Conservation (phyloP, 2,113 vertebrate species). For the Zosterops pallidus region DNA sequence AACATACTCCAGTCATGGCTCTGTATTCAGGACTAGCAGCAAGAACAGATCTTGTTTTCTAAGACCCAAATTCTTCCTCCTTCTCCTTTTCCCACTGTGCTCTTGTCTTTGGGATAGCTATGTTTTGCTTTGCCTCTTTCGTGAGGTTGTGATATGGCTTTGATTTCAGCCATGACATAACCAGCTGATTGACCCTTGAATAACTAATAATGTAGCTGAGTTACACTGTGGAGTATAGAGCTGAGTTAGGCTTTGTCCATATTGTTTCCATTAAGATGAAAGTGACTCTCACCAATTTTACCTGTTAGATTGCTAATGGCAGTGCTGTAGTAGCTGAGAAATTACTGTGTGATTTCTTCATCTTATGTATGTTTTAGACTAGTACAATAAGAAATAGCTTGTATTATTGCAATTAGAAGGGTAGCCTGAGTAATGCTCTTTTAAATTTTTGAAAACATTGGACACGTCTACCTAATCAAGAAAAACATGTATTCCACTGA, state of each 20-base stretch:
- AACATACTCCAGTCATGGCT: neutral
- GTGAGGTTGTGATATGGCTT: neutral
- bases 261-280: neutral
- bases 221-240: accelerated
- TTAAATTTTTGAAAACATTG: neutral
- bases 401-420: neutral
- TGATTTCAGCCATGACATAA: neutral
- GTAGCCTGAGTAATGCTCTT: neutral
- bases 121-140: neutral
- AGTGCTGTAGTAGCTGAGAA: neutral
- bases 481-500: neutral
- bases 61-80: neutral
- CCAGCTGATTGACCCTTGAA: neutral
- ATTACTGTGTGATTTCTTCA: neutral
- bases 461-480: neutral
- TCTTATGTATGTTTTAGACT: neutral
- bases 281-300: neutral
- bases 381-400: neutral
- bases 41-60: neutral
- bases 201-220: neutral
- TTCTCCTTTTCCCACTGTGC: neutral
- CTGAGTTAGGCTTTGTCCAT: neutral
- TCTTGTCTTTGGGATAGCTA: neutral
- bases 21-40: neutral
- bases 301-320: neutral